Conservation (phyloP, 2,888 invertebrate genomes). For the Scaptomyza parva region DNA sequence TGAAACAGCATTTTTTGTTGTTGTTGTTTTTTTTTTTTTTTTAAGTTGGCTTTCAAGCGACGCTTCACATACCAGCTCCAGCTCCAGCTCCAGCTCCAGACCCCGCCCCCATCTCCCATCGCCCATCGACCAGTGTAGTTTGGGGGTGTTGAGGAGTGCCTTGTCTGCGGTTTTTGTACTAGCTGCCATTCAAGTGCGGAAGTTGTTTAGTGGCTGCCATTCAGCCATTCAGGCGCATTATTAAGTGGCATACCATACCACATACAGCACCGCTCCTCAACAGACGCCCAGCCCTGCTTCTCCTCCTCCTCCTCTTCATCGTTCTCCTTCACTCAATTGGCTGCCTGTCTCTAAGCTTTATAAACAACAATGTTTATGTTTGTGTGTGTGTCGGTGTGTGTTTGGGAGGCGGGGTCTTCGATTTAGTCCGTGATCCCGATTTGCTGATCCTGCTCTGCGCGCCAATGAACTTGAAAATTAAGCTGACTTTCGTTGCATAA, state of each 20-base stretch:
- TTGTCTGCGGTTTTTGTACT: constrained; percentile 52
- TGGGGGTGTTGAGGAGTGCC: constrained; percentile 10
- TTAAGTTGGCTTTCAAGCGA: constrained; percentile 62
- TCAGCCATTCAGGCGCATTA: constrained; percentile 59
- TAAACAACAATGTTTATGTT: not conserved
- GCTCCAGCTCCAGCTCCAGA: not conserved
- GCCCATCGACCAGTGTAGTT: not conserved
- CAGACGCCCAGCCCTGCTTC: not conserved
- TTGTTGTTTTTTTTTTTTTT: constrained; percentile 34
- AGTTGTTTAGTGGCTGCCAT: constrained; percentile 64
- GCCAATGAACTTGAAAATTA: constrained; percentile 64
- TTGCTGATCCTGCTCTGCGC: constrained; percentile 40
- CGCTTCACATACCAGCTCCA: constrained; percentile 40
- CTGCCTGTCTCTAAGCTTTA: not conserved
- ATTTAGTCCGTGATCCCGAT: constrained; percentile 35
- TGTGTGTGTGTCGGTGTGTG: not conserved
- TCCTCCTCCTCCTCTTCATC: not conserved
- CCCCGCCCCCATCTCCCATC: no score
- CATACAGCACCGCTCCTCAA: not conserved
- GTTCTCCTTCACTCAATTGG: not conserved
- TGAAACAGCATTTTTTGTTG: constrained; percentile 20
- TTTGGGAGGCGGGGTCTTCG: not conserved
- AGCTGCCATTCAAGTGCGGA: constrained; percentile 67
- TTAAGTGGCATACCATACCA: constrained; percentile 54
- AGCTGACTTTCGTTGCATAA: constrained; percentile 19